Evolutionary conservation across 2,888 invertebrate species (phyloP).

Genomic region (Leptopilina syphax): DNA sequence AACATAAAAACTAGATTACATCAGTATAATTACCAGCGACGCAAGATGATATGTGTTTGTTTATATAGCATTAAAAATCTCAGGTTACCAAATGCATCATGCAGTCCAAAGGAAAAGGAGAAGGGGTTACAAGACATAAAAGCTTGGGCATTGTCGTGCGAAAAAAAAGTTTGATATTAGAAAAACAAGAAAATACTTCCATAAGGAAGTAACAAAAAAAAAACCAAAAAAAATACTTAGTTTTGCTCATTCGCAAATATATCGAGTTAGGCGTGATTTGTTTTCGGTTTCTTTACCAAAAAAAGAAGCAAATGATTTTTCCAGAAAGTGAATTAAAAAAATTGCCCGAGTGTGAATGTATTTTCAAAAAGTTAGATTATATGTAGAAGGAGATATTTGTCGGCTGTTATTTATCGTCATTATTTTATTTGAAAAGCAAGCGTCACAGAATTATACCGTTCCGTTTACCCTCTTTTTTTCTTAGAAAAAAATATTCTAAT

Average conservation of each 20-base stretch:
- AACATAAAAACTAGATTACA: slow-evolving; percentile 31
- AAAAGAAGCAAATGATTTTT: slow-evolving; percentile 28
- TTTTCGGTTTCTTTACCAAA: not conserved
- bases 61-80: slow-evolving; percentile 51
- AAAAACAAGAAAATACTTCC: not conserved
- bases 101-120: slow-evolving; percentile 36
- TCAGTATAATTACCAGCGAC: slow-evolving; percentile 39
- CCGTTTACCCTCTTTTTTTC: slow-evolving; percentile 23
- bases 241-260: slow-evolving; percentile 14
- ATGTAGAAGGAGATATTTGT: slow-evolving; percentile 28
- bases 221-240: slow-evolving; percentile 19
- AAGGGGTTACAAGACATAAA: not conserved
- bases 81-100: slow-evolving; percentile 66
- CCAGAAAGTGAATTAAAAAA: slow-evolving; percentile 30
- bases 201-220: not conserved
- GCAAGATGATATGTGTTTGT: slow-evolving; percentile 20
- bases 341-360: slow-evolving; percentile 18
- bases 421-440: slow-evolving; percentile 50
- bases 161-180: too few species aligned
- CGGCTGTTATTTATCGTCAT: slow-evolving; percentile 49
- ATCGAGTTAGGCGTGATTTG: not conserved
- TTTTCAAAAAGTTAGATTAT: not conserved
- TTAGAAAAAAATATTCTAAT: not conserved
- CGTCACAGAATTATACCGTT: slow-evolving; percentile 34
- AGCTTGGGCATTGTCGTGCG: slow-evolving; percentile 35